phyloP scores from a whole-genome alignment of 64 coral and sea anemone genomes.

The Catalaphyllia jardinei region DNA sequence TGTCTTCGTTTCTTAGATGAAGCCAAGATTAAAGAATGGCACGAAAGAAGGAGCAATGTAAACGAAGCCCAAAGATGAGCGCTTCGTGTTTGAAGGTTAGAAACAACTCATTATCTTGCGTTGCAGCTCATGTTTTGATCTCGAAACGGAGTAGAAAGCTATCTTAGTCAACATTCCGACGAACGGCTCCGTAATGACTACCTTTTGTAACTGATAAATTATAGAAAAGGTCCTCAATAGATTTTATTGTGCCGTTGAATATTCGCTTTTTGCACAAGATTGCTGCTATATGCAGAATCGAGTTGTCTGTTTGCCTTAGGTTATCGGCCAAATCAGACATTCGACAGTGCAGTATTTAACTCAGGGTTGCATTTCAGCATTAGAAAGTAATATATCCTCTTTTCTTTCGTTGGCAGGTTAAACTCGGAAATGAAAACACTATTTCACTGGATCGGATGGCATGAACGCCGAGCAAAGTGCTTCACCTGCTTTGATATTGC shows the following conservation, averaged over 20 bases:
- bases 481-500: neutral
- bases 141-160: neutral
- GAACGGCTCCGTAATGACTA: neutral
- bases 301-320: neutral
- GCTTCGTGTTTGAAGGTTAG: too few species aligned
- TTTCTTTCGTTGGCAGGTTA: slow-evolving; percentile 11
- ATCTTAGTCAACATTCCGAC: neutral
- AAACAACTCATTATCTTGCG: neutral
- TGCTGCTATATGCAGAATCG: neutral
- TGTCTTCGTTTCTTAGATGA: neutral
- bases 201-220: neutral
- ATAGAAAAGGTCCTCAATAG: neutral
- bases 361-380: neutral
- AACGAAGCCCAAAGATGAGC: neutral
- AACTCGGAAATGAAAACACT: neutral
- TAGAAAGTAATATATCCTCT: neutral
- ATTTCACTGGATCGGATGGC: neutral
- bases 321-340: neutral
- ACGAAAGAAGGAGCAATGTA: too few species aligned
- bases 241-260: neutral
- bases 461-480: neutral
- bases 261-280: neutral
- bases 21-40: neutral
- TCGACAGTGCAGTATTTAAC: neutral
- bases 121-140: neutral